A percentile compares a stretch with the other conserved stretches of the same genome.
These are phyloP conservation scores for Drosophila niveifrons DNA, from an alignment of 2,888 invertebrate species.

Conservation along the genomic window DNA sequence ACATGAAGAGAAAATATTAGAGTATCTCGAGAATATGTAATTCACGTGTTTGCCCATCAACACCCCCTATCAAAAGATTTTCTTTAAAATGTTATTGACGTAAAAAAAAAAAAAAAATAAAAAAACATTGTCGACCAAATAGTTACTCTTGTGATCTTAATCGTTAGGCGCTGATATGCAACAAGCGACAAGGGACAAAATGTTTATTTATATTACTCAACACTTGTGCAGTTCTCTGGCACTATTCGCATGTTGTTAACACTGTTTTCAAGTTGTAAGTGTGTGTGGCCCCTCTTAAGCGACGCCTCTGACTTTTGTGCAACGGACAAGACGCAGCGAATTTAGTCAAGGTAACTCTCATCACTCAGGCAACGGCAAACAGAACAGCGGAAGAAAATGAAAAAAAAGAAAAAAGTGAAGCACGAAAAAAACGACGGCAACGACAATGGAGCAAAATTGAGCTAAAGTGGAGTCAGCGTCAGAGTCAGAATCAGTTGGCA, in stretches of 20 bases:
- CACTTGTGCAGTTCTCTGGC: too few species aligned
- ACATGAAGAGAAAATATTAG: background rate
- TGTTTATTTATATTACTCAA: too few species aligned
- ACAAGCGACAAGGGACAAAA: conserved; percentile 4
- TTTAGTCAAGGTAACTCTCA: conserved; percentile 57
- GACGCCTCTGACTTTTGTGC: conserved; percentile 7
- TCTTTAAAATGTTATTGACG: conserved; percentile 22
- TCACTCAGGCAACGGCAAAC: conserved; percentile 32
- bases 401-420: background rate
- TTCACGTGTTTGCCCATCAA: conserved; percentile 22
- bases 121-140: conserved; percentile 1
- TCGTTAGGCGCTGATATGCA: conserved; percentile 20
- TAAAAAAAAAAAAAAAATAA: conserved; percentile 12
- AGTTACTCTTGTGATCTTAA: background rate
- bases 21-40: conserved; percentile 22
- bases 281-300: background rate
- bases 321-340: conserved; percentile 25
- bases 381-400: conserved; percentile 12
- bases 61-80: conserved; percentile 11
- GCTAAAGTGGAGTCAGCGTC: conserved; percentile 23
- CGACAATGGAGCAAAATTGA: conserved; percentile 56
- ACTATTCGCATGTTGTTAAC: too few species aligned
- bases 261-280: too few species aligned
- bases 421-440: conserved; percentile 12
- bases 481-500: background rate